Percentiles rank a stretch among this genome's conserved stretches.
phyloP scores from a whole-genome alignment of 2,888 invertebrate species.

The Bellardia bayeri region DNA sequence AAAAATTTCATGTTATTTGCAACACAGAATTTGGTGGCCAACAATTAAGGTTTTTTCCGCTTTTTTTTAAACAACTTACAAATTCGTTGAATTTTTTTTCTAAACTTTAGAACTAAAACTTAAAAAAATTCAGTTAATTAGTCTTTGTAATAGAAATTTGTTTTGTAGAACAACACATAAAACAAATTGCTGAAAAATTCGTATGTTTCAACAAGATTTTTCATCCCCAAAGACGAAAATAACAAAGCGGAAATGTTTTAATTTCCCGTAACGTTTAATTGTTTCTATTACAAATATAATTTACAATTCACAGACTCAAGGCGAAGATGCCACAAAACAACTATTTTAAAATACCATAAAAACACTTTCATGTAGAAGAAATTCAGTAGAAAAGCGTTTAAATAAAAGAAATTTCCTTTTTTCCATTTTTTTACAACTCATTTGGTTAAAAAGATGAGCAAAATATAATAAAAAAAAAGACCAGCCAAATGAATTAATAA shows the following conservation, averaged over 20 bases:
- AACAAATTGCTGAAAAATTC: constrained; percentile 13
- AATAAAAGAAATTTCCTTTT: background rate
- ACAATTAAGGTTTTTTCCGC: constrained; percentile 4
- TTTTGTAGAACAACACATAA: background rate
- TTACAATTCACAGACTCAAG: constrained; percentile 8
- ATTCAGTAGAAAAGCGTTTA: background rate
- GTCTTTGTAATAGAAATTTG: background rate
- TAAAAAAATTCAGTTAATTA: background rate
- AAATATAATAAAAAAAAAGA: constrained; percentile 28
- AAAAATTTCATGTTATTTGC: background rate
- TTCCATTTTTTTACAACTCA: constrained; percentile 23
- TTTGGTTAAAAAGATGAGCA: background rate
- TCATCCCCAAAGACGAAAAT: background rate
- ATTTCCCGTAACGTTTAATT: constrained; percentile 76
- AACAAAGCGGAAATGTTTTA: constrained; percentile 80
- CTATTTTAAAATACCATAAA: background rate
- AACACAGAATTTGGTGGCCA: background rate
- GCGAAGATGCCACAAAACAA: background rate
- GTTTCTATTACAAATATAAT: constrained; percentile 9
- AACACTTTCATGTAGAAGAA: background rate
- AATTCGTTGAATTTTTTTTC: background rate
- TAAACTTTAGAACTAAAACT: background rate
- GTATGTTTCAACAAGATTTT: constrained; percentile 9
- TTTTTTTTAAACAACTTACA: background rate
- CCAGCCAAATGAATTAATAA: constrained; percentile 63